Percentiles rank a stretch among this genome's conserved stretches.
Evolutionary conservation across 2,797 vertebrate species (phyloP).

Genomic region (Labeo calbasu): DNA sequence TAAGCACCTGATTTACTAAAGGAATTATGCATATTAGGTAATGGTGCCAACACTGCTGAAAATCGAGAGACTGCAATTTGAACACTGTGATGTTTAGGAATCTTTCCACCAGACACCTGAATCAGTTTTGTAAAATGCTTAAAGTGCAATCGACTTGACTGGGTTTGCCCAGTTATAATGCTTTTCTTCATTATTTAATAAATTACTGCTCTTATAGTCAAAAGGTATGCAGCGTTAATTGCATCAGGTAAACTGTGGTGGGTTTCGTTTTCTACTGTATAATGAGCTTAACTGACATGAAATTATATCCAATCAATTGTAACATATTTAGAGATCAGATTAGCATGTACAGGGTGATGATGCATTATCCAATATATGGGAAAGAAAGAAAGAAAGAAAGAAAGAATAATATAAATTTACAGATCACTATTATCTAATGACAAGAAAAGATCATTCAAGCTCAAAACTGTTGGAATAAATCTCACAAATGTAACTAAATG

Average conservation of each 20-base stretch:
- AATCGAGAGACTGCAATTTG: background rate
- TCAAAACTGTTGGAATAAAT: background rate
- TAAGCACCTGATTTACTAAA: background rate
- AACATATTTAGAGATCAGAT: background rate
- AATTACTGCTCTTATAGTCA: background rate
- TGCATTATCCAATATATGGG: background rate
- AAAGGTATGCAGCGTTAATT: background rate
- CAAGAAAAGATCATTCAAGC: background rate
- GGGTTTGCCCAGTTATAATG: background rate
- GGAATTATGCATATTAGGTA: background rate
- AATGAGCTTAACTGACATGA: background rate
- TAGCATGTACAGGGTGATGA: background rate
- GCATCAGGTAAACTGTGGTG: background rate
- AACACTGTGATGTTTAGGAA: background rate
- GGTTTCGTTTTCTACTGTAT: background rate
- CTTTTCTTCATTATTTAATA: background rate
- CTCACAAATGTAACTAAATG: no score
- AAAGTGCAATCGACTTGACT: background rate
- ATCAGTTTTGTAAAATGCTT: background rate
- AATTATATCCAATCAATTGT: background rate
- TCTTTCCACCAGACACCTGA: background rate
- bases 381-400: no score
- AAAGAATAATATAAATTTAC: background rate
- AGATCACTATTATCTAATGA: background rate
- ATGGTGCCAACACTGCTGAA: background rate